Percentiles rank a stretch among this genome's conserved stretches.
phyloP scores from a whole-genome alignment of 2,888 invertebrate genomes.

The Rotaria socialis region DNA sequence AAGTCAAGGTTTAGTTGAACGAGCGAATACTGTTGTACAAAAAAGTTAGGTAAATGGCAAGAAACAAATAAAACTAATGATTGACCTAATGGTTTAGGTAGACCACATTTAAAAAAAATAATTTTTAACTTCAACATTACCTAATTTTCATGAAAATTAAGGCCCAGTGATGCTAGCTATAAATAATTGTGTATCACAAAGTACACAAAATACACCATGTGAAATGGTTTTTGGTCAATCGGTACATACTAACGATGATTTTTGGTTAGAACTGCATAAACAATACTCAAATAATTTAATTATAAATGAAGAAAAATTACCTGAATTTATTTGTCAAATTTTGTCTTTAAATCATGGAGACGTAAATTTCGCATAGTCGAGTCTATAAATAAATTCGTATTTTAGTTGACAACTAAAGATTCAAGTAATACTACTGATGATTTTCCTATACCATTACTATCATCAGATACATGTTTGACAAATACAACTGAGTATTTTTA shows the following conservation, averaged over 20 bases:
- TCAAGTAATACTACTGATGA: neutral
- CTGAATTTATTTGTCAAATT: neutral
- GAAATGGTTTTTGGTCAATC: neutral
- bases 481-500: neutral
- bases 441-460: neutral
- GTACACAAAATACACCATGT: neutral
- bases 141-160: neutral
- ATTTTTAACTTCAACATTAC: too few species aligned
- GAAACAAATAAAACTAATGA: neutral
- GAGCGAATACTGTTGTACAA: neutral
- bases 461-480: neutral
- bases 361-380: too few species aligned
- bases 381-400: neutral
- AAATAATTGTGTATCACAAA: neutral
- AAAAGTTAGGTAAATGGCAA: slow-evolving; percentile 17
- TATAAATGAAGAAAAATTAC: neutral
- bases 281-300: neutral
- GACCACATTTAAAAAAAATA: neutral
- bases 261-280: neutral
- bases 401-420: neutral
- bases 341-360: too few species aligned
- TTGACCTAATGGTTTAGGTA: neutral
- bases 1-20: neutral
- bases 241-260: neutral
- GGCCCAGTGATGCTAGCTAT: neutral